Base-by-base conservation (phyloP, 2,888 invertebrate species). In the Coronaproctus castanopsis region DNA sequence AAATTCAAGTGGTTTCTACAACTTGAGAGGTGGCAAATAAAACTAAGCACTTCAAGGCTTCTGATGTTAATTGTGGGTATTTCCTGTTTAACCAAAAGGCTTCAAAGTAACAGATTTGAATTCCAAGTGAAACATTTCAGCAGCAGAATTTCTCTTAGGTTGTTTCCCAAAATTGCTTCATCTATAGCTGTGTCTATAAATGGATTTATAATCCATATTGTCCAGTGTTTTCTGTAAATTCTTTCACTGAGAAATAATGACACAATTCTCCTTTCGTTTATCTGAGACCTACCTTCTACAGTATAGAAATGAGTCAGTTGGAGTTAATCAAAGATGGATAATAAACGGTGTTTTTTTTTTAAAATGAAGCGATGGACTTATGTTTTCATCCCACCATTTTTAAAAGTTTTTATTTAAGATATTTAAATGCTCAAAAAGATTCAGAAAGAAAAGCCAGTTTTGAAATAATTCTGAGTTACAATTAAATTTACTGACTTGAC, bases 31-130 rank as follows among this genome's bases (percentile, higher is more conserved):
- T 36, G 36, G 36, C 36, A 36, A 36, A 36, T 36, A 14, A 36
- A 36, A 36, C 14, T 14, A 36, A 36, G 14, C 36, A 36, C 5
- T 36, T 36, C 36, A 36, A 36, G 8, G 36, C 36, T 36, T 36
- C 36, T 36, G 36, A 8, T 5, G 36, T 36, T 36, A 36, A 36
- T 36, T 36, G 36, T 14, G 36, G 36, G 36, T 36, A 36, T 67
- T 64, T 66, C 65, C 66, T 67, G 63, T 66, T 67, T 36, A 36
- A 36, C 36, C 36, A 36, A 36, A 36, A 36, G 36, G 36, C 14
- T 8, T 5, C 36, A 36, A 67, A 66, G 67, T 65, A 68, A 63
- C 66, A 66, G 36, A 66, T 62, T 64, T 63, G 56, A 62, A 64
- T 64, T 65, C 61, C 64, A 64, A 62, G 55, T 64, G 64, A 55